phyloP scores from a whole-genome alignment of 2,797 vertebrate species.

The Enteromius afrohamiltoni region DNA sequence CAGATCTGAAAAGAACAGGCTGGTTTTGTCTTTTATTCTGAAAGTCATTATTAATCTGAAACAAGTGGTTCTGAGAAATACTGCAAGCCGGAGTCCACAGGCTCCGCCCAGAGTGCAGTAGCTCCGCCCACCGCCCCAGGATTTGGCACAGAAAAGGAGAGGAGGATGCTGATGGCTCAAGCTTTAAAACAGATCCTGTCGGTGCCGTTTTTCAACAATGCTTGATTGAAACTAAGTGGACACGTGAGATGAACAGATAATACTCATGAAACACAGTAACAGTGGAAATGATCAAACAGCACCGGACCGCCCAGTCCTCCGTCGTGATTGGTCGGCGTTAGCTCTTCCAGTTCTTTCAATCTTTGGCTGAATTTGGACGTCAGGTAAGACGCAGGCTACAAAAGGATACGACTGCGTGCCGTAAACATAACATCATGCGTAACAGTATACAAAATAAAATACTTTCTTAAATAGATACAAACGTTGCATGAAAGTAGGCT shows the following conservation, averaged over 20 bases:
- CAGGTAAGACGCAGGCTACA: slow-evolving; percentile 6
- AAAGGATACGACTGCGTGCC: slow-evolving; percentile 50
- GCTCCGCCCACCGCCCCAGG: slow-evolving; percentile 58
- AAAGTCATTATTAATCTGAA: slow-evolving; percentile 64
- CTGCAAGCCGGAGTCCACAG: slow-evolving; percentile 67
- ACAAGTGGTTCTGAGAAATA: slow-evolving; percentile 68
- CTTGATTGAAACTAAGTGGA: slow-evolving; percentile 12
- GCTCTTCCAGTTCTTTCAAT: slow-evolving; percentile 63
- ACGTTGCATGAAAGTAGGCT: slow-evolving; percentile 97
- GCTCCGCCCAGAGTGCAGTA: slow-evolving; percentile 61
- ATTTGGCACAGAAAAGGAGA: slow-evolving; percentile 64
- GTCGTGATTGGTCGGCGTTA: slow-evolving; percentile 58
- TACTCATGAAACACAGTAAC: slow-evolving; percentile 20
- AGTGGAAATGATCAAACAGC: slow-evolving; percentile 56
- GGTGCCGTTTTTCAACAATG: neutral
- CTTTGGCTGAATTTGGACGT: slow-evolving; percentile 58
- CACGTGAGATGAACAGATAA: slow-evolving; percentile 41
- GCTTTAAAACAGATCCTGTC: slow-evolving; percentile 4
- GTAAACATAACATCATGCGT: slow-evolving; percentile 64
- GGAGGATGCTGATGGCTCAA: slow-evolving; percentile 14
- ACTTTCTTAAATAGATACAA: slow-evolving; percentile 99
- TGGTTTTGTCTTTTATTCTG: slow-evolving; percentile 70
- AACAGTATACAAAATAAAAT: slow-evolving; percentile 99
- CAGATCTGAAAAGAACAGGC: neutral
- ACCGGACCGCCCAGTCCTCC: slow-evolving; percentile 46